phyloP scores from a whole-genome alignment of 2,797 vertebrate genomes.

The Erithacus rubecula region DNA sequence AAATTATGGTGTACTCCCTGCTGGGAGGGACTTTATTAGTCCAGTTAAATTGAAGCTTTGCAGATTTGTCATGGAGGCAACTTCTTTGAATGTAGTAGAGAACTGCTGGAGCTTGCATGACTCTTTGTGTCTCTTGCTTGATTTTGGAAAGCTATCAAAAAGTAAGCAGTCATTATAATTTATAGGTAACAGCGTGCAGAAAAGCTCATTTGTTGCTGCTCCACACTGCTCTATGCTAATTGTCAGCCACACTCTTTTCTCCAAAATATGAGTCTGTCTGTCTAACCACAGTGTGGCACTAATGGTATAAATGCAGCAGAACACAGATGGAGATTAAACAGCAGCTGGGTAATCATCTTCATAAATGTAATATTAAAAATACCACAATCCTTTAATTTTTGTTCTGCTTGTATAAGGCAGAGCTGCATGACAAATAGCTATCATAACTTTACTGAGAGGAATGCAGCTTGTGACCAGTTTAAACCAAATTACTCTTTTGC shows the following conservation, averaged over 20 bases:
- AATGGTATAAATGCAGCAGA: constrained; percentile 54
- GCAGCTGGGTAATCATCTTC: constrained; percentile 57
- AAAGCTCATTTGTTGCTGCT: neutral
- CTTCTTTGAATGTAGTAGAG: neutral
- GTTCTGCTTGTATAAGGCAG: constrained; percentile 33
- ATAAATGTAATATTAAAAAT: constrained; percentile 60
- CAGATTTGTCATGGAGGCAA: neutral
- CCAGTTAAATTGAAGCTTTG: neutral
- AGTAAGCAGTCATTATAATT: neutral
- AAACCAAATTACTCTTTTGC: constrained; percentile 3
- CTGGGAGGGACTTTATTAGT: neutral
- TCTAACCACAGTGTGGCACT: constrained; percentile 65
- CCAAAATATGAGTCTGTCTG: constrained; percentile 4
- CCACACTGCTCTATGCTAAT: neutral
- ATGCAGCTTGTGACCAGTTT: neutral
- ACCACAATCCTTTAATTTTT: constrained; percentile 43
- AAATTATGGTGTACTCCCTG: neutral
- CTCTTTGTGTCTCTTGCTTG: neutral
- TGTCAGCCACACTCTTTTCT: neutral
- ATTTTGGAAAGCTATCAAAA: neutral
- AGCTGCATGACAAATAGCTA: constrained; percentile 25
- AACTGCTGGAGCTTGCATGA: neutral
- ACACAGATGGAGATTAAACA: constrained; percentile 57
- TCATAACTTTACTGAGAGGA: constrained; percentile 19
- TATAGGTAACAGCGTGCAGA: neutral